phyloP scores from a whole-genome alignment of 2,113 vertebrate genomes.

The Nothoprocta pentlandii region DNA sequence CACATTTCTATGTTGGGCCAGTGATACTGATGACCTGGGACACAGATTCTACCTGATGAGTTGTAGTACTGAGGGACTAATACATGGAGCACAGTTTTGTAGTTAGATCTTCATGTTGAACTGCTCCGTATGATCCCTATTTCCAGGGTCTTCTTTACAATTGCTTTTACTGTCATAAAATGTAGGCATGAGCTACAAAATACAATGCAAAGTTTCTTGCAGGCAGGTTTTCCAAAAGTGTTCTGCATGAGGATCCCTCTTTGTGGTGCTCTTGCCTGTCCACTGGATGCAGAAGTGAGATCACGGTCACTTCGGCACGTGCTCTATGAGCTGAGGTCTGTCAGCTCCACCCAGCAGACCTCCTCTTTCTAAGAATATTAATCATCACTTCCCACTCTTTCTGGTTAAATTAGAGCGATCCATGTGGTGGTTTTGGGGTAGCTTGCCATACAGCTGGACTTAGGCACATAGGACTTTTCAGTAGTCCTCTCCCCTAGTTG shows the following conservation, averaged over 20 bases:
- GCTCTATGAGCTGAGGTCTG: background rate
- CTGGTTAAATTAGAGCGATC: background rate
- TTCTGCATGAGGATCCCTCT: background rate
- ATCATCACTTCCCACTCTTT: background rate
- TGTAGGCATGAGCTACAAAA: background rate
- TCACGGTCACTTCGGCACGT: background rate
- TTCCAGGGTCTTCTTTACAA: background rate
- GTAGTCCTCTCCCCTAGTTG: background rate
- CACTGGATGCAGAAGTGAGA: background rate
- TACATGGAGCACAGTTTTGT: background rate
- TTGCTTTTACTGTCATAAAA: background rate
- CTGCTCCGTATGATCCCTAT: background rate
- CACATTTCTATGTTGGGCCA: rapidly evolving
- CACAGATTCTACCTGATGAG: background rate
- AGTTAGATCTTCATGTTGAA: background rate
- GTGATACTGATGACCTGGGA: rapidly evolving
- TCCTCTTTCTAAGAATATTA: background rate
- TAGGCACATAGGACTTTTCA: background rate
- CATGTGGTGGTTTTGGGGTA: rapidly evolving
- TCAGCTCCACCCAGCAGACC: background rate
- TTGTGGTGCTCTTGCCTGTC: background rate
- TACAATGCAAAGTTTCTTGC: background rate
- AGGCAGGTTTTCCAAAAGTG: background rate
- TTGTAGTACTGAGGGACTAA: background rate
- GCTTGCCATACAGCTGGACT: background rate